Conservation (phyloP, 2,113 vertebrate genomes). For the Entosphenus tridentatus region DNA sequence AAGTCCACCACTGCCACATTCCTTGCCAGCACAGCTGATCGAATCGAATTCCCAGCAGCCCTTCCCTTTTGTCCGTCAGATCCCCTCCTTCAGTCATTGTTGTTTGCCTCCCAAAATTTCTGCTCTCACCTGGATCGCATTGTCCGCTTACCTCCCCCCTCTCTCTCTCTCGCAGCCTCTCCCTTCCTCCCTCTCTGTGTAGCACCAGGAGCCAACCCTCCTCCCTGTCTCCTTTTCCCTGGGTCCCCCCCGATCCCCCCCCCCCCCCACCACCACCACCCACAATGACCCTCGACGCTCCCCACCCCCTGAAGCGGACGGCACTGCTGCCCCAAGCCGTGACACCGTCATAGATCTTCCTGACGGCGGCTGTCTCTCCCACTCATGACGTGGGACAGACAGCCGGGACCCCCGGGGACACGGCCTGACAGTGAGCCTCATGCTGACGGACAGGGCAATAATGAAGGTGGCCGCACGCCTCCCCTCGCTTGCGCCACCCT, state of each 20-base stretch:
- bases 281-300: not conserved
- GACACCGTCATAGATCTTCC: slow-evolving; percentile 6
- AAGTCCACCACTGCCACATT: too few relatives aligned
- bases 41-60: too few relatives aligned
- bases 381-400: slow-evolving; percentile 1
- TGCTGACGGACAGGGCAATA: slow-evolving; percentile 5
- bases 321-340: not conserved
- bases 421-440: slow-evolving; percentile 5
- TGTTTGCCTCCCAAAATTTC: too few relatives aligned
- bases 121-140: too few relatives aligned
- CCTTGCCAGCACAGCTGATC: too few relatives aligned
- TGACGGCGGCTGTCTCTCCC: slow-evolving; percentile 5
- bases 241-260: not conserved
- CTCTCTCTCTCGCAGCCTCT: too few relatives aligned
- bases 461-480: slow-evolving; percentile 4
- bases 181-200: too few relatives aligned
- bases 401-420: slow-evolving; percentile 3
- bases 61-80: too few relatives aligned
- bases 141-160: too few relatives aligned
- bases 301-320: too few relatives aligned
- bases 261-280: not conserved
- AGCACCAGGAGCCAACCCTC: not conserved
- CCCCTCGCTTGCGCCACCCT: not conserved
- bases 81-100: too few relatives aligned
- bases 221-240: slow-evolving; percentile 1